Evolutionary conservation across 2,797 vertebrate species (phyloP).

Genomic region (Glyptemys insculpta): DNA sequence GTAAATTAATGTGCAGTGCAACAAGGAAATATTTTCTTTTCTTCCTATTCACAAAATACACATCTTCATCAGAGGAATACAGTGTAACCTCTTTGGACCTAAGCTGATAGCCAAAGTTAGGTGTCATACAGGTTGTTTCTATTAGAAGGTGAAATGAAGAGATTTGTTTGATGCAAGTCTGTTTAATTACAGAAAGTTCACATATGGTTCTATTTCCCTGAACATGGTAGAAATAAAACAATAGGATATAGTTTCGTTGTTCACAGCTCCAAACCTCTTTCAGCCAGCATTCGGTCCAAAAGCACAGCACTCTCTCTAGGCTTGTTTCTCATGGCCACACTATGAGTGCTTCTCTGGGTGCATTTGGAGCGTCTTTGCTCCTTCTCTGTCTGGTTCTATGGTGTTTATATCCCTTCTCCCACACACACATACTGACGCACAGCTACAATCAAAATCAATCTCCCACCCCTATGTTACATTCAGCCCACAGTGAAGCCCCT

Average conservation of each 20-base stretch:
- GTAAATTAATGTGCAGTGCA: background rate
- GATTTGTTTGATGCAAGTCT: background rate
- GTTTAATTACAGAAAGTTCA: background rate
- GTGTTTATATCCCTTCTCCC: background rate
- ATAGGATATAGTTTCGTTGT: background rate
- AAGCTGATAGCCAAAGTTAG: too few species aligned
- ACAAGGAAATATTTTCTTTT: background rate
- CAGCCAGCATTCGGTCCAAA: background rate
- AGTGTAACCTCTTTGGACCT: too few species aligned
- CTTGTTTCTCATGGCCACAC: too few species aligned
- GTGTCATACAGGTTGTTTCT: background rate
- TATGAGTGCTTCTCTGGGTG: background rate
- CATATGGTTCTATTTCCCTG: background rate
- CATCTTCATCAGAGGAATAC: background rate
- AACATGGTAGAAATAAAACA: background rate
- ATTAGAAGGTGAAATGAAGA: background rate
- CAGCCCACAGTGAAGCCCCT: background rate
- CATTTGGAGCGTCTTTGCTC: background rate
- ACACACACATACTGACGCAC: background rate
- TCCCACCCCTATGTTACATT: background rate
- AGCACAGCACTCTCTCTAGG: too few species aligned
- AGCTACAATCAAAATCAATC: background rate
- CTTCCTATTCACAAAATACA: background rate
- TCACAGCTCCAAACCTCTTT: background rate
- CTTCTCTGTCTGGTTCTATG: background rate